Base-by-base conservation (phyloP, 2,113 vertebrate species). In the Ptyas mucosa region DNA sequence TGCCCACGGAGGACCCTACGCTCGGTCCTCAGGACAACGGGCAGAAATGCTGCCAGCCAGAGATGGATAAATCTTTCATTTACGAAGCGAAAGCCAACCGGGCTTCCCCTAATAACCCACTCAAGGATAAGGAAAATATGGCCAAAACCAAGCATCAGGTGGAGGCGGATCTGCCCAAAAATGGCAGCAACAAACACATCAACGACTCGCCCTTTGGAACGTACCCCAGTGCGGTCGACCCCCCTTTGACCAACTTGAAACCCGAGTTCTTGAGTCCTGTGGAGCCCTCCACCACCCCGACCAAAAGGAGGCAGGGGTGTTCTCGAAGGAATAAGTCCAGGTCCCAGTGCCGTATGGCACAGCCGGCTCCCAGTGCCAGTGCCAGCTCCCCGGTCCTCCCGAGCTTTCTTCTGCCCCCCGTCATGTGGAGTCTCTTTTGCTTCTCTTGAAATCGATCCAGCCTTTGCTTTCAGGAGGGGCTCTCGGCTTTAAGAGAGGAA, bases 271-370 rank as follows among this genome's bases (percentile, higher is more conserved):
- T 98, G 91, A 98, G 98, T 95, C 98, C 97, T 29, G 97, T 98
- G n/a, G 98, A 98, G 94, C 97, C 98, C 26, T 98, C 99, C 46
- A 98, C 99, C 96, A 96, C 97, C 0, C 99, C 99, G 85, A 98
- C 98, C 89, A 99, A 98, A 97, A 99, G 99, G 98, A 99, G 98
- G 97, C 99, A 99, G 92, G 99, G 99, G 95, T 99, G 99, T 92
- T 98, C 98, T 91, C 99, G 98, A 97, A 99, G 98, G 97, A 99
- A 99, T 94, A 99, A 98, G 94, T 99, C 99, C 90, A 98, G 99
- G 95, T 97, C 98, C 85, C 98, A 99, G 55, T 99, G 99, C 97
- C 98, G 99, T 88, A 95, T 98, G 90, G 97, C 96, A 90, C 98
- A 98, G 92, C 96, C 96, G 5, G 97, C 96, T 57, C 94, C 95